Evolutionary conservation across 2,888 invertebrate species (phyloP).

Genomic region (Drosophila gaucha): DNA sequence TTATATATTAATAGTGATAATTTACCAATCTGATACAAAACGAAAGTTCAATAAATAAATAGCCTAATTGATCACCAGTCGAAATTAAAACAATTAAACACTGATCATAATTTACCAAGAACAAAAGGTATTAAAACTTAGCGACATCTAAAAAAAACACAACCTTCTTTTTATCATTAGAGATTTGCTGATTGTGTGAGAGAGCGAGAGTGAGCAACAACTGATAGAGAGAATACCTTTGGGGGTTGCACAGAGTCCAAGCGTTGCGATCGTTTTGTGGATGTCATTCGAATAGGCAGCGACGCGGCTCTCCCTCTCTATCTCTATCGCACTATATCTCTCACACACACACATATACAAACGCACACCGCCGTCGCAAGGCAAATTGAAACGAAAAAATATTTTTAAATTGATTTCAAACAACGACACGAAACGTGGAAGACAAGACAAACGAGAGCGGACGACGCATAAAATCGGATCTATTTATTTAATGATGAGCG

Average conservation of each 20-base stretch:
- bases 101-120: background rate
- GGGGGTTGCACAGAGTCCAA: conserved; percentile 19
- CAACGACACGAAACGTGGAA: conserved; percentile 52
- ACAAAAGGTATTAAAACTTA: background rate
- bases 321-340: background rate
- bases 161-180: conserved; percentile 1
- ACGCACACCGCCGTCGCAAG: conserved; percentile 9
- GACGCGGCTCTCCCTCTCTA: conserved; percentile 5
- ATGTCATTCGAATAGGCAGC: conserved; percentile 58
- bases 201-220: background rate
- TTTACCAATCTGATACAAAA: too few species aligned
- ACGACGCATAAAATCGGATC: conserved; percentile 25
- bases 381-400: conserved; percentile 71
- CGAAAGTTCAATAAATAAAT: too few species aligned
- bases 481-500: conserved; percentile 62
- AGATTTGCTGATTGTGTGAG: background rate
- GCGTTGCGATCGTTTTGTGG: conserved; percentile 47
- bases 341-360: conserved; percentile 5
- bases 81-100: too few species aligned
- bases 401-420: conserved; percentile 80
- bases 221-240: conserved; percentile 32
- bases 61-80: too few species aligned
- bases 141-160: background rate
- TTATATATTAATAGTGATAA: too few species aligned
- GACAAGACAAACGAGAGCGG: conserved; percentile 51